Conservation (phyloP, 2,888 invertebrate species). For the Acrobasis consociella region DNA sequence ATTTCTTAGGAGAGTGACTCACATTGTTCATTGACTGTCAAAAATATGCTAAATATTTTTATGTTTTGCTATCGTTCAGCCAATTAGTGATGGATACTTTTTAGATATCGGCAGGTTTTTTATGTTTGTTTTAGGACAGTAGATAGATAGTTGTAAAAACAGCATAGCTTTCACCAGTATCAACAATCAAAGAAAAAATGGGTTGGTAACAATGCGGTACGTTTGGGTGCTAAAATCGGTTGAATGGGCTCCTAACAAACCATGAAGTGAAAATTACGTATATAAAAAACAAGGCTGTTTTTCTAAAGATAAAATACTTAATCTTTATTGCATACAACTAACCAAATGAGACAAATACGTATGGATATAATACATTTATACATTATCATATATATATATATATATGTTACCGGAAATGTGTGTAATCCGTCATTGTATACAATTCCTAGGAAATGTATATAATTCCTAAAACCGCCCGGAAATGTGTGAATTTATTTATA, state of each 20-base stretch:
- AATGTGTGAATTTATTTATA: too few species aligned
- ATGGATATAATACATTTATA: too few species aligned
- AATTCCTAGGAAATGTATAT: too few species aligned
- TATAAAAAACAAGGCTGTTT: slow-evolving; percentile 38
- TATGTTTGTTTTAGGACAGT: slow-evolving; percentile 53
- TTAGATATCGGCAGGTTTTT: slow-evolving; percentile 38
- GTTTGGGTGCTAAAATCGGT: slow-evolving; percentile 54
- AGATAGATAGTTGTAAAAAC: slow-evolving; percentile 47
- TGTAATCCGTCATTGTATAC: too few species aligned
- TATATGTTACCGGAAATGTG: too few species aligned
- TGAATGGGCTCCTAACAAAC: slow-evolving; percentile 54
- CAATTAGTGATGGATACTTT: not conserved
- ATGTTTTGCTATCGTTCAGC: not conserved
- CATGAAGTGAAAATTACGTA: slow-evolving; percentile 62
- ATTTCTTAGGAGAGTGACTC: slow-evolving; percentile 9
- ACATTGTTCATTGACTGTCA: slow-evolving; percentile 2
- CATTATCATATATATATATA: too few species aligned
- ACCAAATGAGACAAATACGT: too few species aligned
- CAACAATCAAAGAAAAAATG: slow-evolving; percentile 46
- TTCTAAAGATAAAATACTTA: not conserved
- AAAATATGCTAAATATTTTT: slow-evolving; percentile 1
- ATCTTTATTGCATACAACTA: not conserved
- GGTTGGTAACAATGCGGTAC: slow-evolving; percentile 51
- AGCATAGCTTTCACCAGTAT: slow-evolving; percentile 66
- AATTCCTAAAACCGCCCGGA: too few species aligned